Conservation (phyloP, 1,140 invertebrate genomes). For the Neocloeon triangulifer region DNA sequence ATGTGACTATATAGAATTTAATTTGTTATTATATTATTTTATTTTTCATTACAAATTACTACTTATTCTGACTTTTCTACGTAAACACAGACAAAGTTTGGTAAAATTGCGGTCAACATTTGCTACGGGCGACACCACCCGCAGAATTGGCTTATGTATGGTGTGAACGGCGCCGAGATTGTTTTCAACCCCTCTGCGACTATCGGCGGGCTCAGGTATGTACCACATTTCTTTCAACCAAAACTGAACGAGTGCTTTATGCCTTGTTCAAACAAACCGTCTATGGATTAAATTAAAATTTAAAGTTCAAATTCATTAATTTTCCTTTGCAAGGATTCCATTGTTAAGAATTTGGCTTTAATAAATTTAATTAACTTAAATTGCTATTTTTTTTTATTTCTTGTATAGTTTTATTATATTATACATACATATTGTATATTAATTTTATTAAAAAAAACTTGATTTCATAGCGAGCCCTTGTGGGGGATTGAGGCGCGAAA, state of each 20-base stretch:
- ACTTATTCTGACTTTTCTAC: too few species aligned
- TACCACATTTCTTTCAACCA: background rate
- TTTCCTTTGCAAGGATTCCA: too few species aligned
- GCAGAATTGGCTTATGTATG: slow-evolving; percentile 93
- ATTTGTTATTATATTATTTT: too few species aligned
- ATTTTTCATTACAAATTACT: too few species aligned
- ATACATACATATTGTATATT: background rate
- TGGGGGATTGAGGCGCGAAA: slow-evolving; percentile 92
- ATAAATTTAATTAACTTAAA: too few species aligned
- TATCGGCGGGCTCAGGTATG: slow-evolving; percentile 35
- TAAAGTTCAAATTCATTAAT: too few species aligned
- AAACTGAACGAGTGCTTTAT: too few species aligned
- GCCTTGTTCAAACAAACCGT: too few species aligned
- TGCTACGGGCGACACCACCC: slow-evolving; percentile 98
- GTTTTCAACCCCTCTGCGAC: slow-evolving; percentile 99
- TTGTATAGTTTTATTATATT: slow-evolving; percentile 3
- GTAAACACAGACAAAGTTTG: slow-evolving; percentile 56
- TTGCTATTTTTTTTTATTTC: too few species aligned
- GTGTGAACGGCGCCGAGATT: slow-evolving; percentile 94
- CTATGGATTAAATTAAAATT: too few species aligned
- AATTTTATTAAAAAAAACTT: background rate
- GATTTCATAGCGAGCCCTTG: slow-evolving; percentile 59
- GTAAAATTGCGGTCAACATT: slow-evolving; percentile 84
- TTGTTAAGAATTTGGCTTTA: background rate
- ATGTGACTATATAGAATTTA: too few species aligned